Base-by-base conservation (phyloP, 2,113 vertebrate genomes). In the Chrysemys picta region DNA sequence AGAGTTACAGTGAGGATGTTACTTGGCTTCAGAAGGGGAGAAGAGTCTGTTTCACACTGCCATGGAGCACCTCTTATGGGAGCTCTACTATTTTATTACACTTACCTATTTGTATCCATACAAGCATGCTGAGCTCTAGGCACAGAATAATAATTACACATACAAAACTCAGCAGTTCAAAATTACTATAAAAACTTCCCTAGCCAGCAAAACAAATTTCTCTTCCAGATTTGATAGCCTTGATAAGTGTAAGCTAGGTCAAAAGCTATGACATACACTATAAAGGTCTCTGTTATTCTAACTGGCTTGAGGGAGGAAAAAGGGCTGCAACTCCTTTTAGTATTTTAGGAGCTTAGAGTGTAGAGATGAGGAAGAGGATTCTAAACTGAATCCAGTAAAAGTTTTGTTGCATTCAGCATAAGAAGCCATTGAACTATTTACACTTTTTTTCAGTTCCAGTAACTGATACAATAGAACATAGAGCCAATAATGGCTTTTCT, bases 81-180 rank as follows among this genome's bases (percentile, higher is more conserved):
- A 4, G 52, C 7, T 21, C 52, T 25, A 0, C 69, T 10, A 6
- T 11, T 22, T 29, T 3, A 0, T 53, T 47, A 38, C 80, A 8
- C 0, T 14, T 31, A 2, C 45, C 42, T 54, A 49, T 35, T 5
- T 5, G 11, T 27, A 47, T 6, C 27, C 1, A 0, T 8, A 5
- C 5, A 1, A 16, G 53, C 19, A 5, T 1, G 0, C 4, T 16
- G 78, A 27, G 4, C 29, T 0, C 49, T 8, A 9, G 27, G 10
- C 72, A 76, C 49, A 29, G 6, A 52, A 62, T 59, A 27, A 24
- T 19, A n/a, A 54, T 84, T 85, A 10, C 24, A 12, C 31, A 1
- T 31, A 11, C 24, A 10, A 3, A 9, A 9, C 25, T 29, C 6
- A 10, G 56, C 50, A 6, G 4, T 31, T 82, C 10, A 5, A 1